These are phyloP conservation scores for Aphelinus atriplicis DNA, from an alignment of 1,140 invertebrate species.

Conservation along the genomic window DNA sequence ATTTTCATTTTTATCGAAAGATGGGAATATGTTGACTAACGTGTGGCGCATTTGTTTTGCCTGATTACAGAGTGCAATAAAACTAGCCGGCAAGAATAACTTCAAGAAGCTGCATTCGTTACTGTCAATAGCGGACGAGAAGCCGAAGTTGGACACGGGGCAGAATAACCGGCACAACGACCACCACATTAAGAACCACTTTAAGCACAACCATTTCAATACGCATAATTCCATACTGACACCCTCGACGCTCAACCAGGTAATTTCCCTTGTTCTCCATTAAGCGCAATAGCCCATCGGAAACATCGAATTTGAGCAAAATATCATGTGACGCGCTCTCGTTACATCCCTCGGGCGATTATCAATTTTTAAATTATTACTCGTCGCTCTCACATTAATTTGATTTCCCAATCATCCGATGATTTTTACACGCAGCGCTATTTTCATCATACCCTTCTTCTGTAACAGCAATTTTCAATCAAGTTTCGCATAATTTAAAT, in stretches of 20 bases:
- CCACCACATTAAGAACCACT: conserved; percentile 66
- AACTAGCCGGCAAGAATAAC: conserved; percentile 70
- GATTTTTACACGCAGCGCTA: neutral
- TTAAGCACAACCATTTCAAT: conserved; percentile 64
- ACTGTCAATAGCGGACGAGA: conserved; percentile 68
- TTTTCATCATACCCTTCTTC: neutral
- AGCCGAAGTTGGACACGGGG: conserved; percentile 70
- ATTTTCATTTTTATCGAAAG: too few species aligned
- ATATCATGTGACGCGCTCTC: neutral
- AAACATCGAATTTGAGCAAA: conserved; percentile 21
- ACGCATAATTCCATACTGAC: conserved; percentile 66
- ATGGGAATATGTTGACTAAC: too few species aligned
- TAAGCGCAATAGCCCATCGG: conserved; percentile 26
- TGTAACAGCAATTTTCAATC: too few species aligned
- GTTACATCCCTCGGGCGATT: neutral
- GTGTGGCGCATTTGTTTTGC: conserved; percentile 34
- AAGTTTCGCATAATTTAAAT: too few species aligned
- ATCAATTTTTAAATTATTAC: neutral
- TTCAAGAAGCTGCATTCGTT: conserved; percentile 66
- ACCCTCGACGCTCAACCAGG: conserved; percentile 63
- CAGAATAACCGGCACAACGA: conserved; percentile 67
- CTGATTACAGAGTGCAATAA: conserved; percentile 69
- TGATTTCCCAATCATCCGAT: neutral
- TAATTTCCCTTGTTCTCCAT: conserved; percentile 41
- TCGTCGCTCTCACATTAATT: neutral